Base-by-base conservation (phyloP, 2,113 vertebrate genomes). In the Nesogale talazaci region DNA sequence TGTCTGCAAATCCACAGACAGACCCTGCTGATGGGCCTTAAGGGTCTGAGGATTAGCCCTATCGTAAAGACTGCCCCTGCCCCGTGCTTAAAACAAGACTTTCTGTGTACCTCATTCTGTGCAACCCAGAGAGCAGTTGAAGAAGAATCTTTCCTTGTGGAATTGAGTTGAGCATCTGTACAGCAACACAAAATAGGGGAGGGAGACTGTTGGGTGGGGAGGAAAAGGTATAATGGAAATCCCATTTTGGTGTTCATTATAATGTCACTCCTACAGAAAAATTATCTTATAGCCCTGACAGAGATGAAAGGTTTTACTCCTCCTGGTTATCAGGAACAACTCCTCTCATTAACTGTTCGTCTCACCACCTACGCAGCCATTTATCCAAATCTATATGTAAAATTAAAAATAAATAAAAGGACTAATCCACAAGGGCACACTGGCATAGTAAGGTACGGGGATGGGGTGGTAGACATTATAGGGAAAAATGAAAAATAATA, bases 291-390 rank as follows among this genome's bases (percentile, higher is more conserved):
- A 77, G 88, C 59, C 38, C 46, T 94, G 89, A 93, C 70, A 94
- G 76, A 96, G 94, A 97, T 90, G 1, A 94, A 96, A 96, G 70
- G 83, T 92, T 93, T 90, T 93, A 78, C 57, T 91, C 52, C 72
- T 95, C 25, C 38, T 92, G 42, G 31, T 94, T 95, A 88, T 95
- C 90, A 94, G 90, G 31, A 95, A 74, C 79, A 94, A 86, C 74
- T 93, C 14, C 19, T 96, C 79, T 89, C 79, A 94, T 96, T 95
- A 96, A 77, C 72, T 17, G 5, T 69, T 93, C 77, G 76, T 70
- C 77, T 92, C 63, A 81, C 74, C 83, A 84, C 65, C 82, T 95
- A 93, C n/a, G 57, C 40, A 93, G 81, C 20, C 81, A 94, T 94
- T 94, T 95, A 94, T 94, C 56, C 63, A 96, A 92, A 95, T 83